Percentiles rank a stretch among this genome's conserved stretches.
Evolutionary conservation across 2,888 invertebrate genomes (phyloP).

Genomic region (Resseliella maxima): DNA sequence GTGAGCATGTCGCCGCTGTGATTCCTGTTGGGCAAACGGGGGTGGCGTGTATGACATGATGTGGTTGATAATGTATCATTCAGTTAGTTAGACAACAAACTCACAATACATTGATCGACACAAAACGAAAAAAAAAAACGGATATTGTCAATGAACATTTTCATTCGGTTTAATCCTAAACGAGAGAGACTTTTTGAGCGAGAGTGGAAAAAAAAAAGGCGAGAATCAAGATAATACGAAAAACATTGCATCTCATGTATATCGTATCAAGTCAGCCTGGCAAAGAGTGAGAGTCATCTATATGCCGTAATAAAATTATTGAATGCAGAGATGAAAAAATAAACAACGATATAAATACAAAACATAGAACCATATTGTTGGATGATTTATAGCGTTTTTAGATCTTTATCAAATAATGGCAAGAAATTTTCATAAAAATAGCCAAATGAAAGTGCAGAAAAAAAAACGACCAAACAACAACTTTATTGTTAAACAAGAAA

Average conservation of each 20-base stretch:
- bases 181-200: neutral
- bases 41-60: neutral
- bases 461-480: neutral
- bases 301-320: slow-evolving; percentile 18
- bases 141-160: neutral
- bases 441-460: slow-evolving; percentile 41
- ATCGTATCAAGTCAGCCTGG: too few species aligned
- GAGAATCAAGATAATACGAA: slow-evolving; percentile 5
- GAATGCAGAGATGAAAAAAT: neutral
- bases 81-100: slow-evolving; percentile 33
- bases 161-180: neutral
- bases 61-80: slow-evolving; percentile 41
- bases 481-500: neutral
- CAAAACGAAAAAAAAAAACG: neutral
- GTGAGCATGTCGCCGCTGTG: slow-evolving; percentile 30
- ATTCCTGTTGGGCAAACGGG: neutral
- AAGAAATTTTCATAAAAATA: slow-evolving; percentile 48
- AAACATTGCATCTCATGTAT: neutral
- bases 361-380: slow-evolving; percentile 9
- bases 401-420: slow-evolving; percentile 53
- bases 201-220: neutral
- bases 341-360: neutral
- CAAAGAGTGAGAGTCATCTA: neutral
- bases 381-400: slow-evolving; percentile 40
- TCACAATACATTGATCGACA: neutral